Evolutionary conservation across 1,140 invertebrate species (phyloP).

Genomic region (Subanguina moxae): DNA sequence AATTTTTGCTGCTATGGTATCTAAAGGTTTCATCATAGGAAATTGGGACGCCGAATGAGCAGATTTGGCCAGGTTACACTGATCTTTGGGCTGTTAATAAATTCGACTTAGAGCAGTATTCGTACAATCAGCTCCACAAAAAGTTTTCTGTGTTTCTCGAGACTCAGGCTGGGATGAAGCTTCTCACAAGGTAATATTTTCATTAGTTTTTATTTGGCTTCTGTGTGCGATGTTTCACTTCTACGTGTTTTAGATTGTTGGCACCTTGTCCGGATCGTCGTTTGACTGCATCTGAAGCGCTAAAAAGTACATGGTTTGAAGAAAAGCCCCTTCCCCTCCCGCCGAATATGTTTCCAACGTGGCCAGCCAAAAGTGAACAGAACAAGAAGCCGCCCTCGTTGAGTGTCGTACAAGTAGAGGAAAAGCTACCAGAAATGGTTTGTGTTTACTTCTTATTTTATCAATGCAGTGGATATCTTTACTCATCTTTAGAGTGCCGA

Average conservation of each 20-base stretch:
- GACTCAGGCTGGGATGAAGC: constrained; percentile 31
- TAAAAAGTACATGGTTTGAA: constrained; percentile 80
- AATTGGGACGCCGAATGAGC: constrained; percentile 89
- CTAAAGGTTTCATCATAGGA: too few species aligned
- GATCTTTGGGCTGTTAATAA: constrained; percentile 70
- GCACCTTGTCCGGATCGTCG: constrained; percentile 60
- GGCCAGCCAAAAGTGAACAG: constrained; percentile 26
- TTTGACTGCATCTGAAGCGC: constrained; percentile 80
- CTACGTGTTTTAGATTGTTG: constrained; percentile 17
- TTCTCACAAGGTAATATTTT: constrained; percentile 29
- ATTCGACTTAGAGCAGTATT: constrained; percentile 47
- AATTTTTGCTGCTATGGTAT: background rate
- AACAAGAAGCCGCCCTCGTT: constrained; percentile 17
- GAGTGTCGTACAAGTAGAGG: background rate
- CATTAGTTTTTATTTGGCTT: background rate
- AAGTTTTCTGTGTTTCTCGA: constrained; percentile 31
- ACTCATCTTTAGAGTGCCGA: background rate
- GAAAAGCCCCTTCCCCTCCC: constrained; percentile 87
- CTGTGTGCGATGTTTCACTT: background rate
- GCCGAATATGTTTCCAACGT: constrained; percentile 92
- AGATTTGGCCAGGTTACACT: constrained; percentile 86
- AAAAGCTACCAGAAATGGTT: constrained; percentile 5
- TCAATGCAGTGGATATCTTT: background rate
- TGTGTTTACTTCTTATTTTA: background rate
- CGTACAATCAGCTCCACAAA: constrained; percentile 69